Evolutionary conservation across 1,140 invertebrate species (phyloP).

Genomic region (Aphelinus certus): DNA sequence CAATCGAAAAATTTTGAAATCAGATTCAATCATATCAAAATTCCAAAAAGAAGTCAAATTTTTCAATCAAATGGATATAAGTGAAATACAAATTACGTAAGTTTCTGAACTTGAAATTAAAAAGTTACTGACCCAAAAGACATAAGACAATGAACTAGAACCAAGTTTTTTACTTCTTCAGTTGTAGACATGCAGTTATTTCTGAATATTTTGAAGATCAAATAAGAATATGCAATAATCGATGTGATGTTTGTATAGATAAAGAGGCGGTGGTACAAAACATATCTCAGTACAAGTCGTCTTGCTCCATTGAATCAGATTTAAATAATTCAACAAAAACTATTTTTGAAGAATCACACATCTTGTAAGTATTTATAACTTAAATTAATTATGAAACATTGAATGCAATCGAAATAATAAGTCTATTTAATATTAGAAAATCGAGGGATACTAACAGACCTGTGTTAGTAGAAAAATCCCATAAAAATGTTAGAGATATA

Average conservation of each 20-base stretch:
- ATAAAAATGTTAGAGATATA: too few relatives aligned
- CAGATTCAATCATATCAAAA: neutral
- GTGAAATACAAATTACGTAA: neutral
- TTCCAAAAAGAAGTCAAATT: neutral
- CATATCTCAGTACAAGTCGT: neutral
- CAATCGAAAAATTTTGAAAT: neutral
- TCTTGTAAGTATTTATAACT: too few relatives aligned
- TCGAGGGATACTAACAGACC: too few relatives aligned
- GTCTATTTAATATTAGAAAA: too few relatives aligned
- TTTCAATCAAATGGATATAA: neutral
- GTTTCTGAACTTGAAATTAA: neutral
- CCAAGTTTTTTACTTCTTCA: neutral
- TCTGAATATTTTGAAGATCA: constrained; percentile 11
- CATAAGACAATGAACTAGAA: too few relatives aligned
- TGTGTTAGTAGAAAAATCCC: too few relatives aligned
- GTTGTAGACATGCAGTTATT: constrained; percentile 10
- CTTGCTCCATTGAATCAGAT: too few relatives aligned
- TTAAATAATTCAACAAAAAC: too few relatives aligned
- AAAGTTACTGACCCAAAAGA: too few relatives aligned
- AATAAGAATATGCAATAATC: neutral
- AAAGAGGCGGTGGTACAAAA: constrained; percentile 8
- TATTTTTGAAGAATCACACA: too few relatives aligned
- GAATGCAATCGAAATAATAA: too few relatives aligned
- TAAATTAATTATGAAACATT: too few relatives aligned
- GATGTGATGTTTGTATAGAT: constrained; percentile 17